Evolutionary conservation across 2,113 vertebrate genomes (phyloP).

Genomic region (Labrus mixtus): DNA sequence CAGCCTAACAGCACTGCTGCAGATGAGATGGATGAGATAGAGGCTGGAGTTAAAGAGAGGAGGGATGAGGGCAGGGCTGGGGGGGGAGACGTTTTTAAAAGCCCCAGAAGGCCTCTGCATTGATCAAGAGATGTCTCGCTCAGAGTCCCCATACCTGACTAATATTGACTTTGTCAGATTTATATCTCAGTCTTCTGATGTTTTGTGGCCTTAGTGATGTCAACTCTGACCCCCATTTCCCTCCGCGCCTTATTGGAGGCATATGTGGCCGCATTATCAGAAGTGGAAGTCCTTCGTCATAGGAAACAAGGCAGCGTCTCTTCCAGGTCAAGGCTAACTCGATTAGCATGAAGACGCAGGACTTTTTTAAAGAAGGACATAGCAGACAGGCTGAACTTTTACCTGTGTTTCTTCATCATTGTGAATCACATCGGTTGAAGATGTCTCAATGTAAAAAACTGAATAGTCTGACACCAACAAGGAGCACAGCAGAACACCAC

Average conservation of each 20-base stretch:
- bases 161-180: conserved; percentile 79
- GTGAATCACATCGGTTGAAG: too few species aligned
- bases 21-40: conserved; percentile 76
- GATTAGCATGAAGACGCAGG: conserved; percentile 44
- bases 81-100: conserved; percentile 30
- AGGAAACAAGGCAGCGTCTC: conserved; percentile 57
- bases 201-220: conserved; percentile 67
- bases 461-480: too few species aligned
- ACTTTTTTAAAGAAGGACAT: conserved; percentile 48
- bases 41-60: conserved; percentile 49
- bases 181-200: conserved; percentile 72
- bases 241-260: conserved; percentile 73
- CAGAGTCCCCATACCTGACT: conserved; percentile 69
- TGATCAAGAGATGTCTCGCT: conserved; percentile 73
- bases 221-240: conserved; percentile 72
- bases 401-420: conserved; percentile 17
- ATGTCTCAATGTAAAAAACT: too few species aligned
- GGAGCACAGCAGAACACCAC: too few species aligned
- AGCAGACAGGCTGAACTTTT: conserved; percentile 42
- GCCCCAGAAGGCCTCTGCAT: conserved; percentile 37
- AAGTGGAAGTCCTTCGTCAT: conserved; percentile 42
- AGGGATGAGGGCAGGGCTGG: conserved; percentile 41
- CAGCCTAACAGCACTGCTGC: conserved; percentile 39
- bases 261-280: conserved; percentile 69
- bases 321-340: conserved; percentile 41